A percentile compares a stretch with the other conserved stretches of the same genome.
phyloP scores from a whole-genome alignment of 1,140 invertebrate species.

The Drosophila pseudoananassae region DNA sequence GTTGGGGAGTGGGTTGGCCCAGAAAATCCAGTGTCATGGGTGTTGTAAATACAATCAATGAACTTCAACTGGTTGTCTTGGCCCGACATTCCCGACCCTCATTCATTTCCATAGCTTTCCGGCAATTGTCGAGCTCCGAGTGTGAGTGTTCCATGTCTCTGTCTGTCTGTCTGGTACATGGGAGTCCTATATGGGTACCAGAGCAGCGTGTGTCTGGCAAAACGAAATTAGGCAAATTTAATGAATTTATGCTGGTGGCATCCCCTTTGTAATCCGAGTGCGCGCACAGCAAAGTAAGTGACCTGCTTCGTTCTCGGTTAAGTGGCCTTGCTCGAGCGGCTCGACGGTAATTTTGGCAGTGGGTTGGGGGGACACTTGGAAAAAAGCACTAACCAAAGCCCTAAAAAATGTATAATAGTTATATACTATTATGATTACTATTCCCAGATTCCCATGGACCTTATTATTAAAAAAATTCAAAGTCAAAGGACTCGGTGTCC shows the following conservation, averaged over 20 bases:
- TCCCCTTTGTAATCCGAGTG: slow-evolving; percentile 75
- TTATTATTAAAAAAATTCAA: background rate
- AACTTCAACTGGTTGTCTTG: slow-evolving; percentile 81
- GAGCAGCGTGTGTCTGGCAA: slow-evolving; percentile 20
- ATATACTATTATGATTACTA: no score
- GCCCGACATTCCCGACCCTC: slow-evolving; percentile 32
- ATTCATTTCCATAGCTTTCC: slow-evolving; percentile 35
- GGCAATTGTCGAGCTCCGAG: slow-evolving; percentile 47
- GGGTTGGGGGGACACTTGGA: background rate
- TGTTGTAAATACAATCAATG: slow-evolving; percentile 81
- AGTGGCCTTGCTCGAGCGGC: slow-evolving; percentile 58
- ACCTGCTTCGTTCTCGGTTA: slow-evolving; percentile 70
- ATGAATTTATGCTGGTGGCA: slow-evolving; percentile 82
- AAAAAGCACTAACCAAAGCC: background rate
- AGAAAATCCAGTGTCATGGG: slow-evolving; percentile 43
- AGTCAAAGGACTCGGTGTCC: background rate
- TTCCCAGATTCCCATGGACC: no score
- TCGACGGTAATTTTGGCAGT: background rate
- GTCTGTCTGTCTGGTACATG: background rate
- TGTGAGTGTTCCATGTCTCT: slow-evolving; percentile 22
- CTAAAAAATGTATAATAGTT: no score
- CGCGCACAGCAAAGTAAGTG: slow-evolving; percentile 69
- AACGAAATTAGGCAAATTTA: slow-evolving; percentile 82
- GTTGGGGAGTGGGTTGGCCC: background rate
- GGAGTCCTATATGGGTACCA: slow-evolving; percentile 13